phyloP scores from a whole-genome alignment of 2,888 invertebrate genomes.

The Pimpla rufipes region DNA sequence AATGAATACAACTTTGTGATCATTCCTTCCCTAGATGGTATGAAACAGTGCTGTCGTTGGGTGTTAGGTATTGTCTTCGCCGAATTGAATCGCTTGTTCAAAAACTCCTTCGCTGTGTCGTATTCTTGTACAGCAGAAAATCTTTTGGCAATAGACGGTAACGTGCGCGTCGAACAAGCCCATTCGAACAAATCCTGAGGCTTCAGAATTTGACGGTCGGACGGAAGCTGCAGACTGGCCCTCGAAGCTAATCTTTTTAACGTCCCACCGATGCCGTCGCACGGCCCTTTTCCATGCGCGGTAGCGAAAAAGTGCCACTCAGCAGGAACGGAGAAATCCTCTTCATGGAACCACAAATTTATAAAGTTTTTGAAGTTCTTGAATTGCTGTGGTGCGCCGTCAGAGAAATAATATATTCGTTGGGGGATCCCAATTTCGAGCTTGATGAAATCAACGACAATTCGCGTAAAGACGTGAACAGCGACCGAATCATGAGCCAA shows the following conservation, averaged over 20 bases:
- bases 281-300: too few relatives aligned
- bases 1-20: too few relatives aligned
- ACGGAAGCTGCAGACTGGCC: conserved; percentile 4
- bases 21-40: too few relatives aligned
- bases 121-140: not conserved
- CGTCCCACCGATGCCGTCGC: not conserved
- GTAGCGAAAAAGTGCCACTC: conserved; percentile 8
- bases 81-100: too few relatives aligned
- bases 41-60: not conserved
- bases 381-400: too few relatives aligned
- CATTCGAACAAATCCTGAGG: not conserved
- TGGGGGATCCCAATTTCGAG: not conserved
- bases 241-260: not conserved
- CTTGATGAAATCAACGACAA: not conserved
- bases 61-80: not conserved
- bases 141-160: not conserved
- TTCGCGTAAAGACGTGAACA: too few relatives aligned
- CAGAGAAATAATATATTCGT: not conserved
- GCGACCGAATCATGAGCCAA: too few relatives aligned
- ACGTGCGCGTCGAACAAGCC: not conserved
- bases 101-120: not conserved
- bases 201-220: not conserved
- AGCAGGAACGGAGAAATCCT: not conserved
- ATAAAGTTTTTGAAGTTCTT: too few relatives aligned
- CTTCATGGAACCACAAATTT: not conserved